Evolutionary conservation across 2,888 invertebrate genomes (phyloP).

Genomic region (Pimpla rufipes): DNA sequence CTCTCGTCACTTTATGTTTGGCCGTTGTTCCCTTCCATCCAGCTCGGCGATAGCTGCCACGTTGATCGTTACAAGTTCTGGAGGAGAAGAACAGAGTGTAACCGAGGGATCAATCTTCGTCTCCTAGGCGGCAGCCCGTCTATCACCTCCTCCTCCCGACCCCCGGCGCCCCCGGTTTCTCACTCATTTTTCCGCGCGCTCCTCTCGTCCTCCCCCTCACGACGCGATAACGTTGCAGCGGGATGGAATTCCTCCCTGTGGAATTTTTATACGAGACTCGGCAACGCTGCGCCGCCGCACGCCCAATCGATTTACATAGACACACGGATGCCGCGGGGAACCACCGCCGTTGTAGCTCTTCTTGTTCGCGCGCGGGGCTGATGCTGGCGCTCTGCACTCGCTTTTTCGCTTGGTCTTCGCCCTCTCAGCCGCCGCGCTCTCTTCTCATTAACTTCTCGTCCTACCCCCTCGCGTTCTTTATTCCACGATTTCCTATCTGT

Average conservation of each 20-base stretch:
- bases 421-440: conserved; percentile 25
- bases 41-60: background rate
- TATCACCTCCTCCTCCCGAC: background rate
- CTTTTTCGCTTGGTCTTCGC: conserved; percentile 47
- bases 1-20: background rate
- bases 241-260: conserved; percentile 49
- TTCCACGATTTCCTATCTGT: conserved; percentile 6
- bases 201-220: background rate
- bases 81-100: conserved; percentile 38
- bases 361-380: conserved; percentile 19
- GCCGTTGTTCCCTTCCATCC: background rate
- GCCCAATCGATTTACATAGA: conserved; percentile 76
- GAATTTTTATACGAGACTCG: conserved; percentile 74
- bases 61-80: conserved; percentile 23
- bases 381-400: conserved; percentile 37
- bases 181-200: conserved; percentile 41
- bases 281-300: conserved; percentile 71
- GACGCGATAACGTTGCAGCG: conserved; percentile 54
- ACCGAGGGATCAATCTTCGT: conserved; percentile 54
- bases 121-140: conserved; percentile 19
- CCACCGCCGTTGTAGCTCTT: conserved; percentile 61
- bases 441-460: conserved; percentile 13
- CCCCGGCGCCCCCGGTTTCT: conserved; percentile 1
- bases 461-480: background rate
- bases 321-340: conserved; percentile 69